A percentile compares a stretch with the other conserved stretches of the same genome.
phyloP scores from a whole-genome alignment of 2,797 vertebrate species.

The Sebastes cheni region DNA sequence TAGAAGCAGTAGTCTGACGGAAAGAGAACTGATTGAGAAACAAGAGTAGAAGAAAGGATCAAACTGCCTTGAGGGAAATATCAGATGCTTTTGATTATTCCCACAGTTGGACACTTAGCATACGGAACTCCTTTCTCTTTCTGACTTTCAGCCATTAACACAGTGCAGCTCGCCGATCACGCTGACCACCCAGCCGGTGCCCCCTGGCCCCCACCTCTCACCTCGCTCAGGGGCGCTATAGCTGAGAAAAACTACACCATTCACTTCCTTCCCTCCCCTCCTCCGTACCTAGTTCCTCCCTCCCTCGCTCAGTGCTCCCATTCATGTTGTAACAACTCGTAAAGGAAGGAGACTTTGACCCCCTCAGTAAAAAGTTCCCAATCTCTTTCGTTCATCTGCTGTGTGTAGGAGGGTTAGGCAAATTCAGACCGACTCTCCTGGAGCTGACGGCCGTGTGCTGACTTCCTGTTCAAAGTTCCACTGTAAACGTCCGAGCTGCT shows the following conservation, averaged over 20 bases:
- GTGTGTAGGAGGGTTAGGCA: constrained; percentile 41
- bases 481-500: constrained; percentile 47
- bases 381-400: constrained; percentile 59
- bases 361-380: constrained; percentile 65
- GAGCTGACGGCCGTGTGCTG: constrained; percentile 13
- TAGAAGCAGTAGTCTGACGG: constrained; percentile 51
- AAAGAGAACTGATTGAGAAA: constrained; percentile 56
- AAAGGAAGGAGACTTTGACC: constrained; percentile 87
- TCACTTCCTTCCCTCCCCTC: constrained; percentile 64
- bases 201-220: constrained; percentile 77
- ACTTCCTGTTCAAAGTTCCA: constrained; percentile 59
- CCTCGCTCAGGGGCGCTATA: constrained; percentile 72
- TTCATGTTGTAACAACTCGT: constrained; percentile 85
- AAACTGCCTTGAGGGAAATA: constrained; percentile 55
- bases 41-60: constrained; percentile 43
- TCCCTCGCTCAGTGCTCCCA: constrained; percentile 68
- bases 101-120: constrained; percentile 42
- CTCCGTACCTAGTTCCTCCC: constrained; percentile 37
- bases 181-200: constrained; percentile 81
- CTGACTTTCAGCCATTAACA: constrained; percentile 62
- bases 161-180: constrained; percentile 54
- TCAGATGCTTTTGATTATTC: constrained; percentile 70
- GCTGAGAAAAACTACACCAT: constrained; percentile 80
- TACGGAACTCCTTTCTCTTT: constrained; percentile 56
- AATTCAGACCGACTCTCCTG: constrained; percentile 32